Evolutionary conservation across 2,113 vertebrate genomes (phyloP), one percentile per base, ranked within the genome.

Genomic region (Macaca mulatta): DNA sequence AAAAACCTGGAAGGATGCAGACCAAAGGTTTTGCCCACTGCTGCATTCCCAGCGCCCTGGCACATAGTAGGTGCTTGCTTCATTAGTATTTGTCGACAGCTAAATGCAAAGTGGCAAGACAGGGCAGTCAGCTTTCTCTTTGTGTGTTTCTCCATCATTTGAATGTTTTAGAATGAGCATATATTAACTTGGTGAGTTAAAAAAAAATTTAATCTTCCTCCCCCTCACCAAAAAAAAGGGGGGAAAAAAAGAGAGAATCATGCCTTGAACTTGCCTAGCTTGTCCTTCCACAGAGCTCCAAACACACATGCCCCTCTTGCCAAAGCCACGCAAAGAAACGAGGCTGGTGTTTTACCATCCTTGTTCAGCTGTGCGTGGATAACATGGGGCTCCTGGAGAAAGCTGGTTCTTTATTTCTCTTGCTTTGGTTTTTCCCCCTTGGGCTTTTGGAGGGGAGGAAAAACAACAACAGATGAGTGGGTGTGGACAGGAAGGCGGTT

Each of bases 121-220:
- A 45, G 8, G 8, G 23, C 18, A 69, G 48, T 89, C 23, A 3
- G 40, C 61, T 32, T 93, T 89, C 90, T 67, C 40, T 89, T 50
- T 78, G 45, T 89, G 20, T 96, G 78, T 38, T 69, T 90, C 57
- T 94, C 23, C 18, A 9, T 90, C 69, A 40, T 72, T 94, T 94
- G 43, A 88, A 81, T 81, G 87, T 97, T 95, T 96, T 67, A 67
- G 67, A 59, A 89, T 16, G 11, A 90, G 50, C 75, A 48, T 85
- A 61, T 77, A 84, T 95, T 94, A 96, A 92, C 50, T 84, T 93
- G n/a, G 38, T 93, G 27, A 75, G 92, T 89, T 22, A 75, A 45
- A 79, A 74, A 35, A 43, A 92, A 38, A 9, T 35, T 27, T 35
- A 52, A 30, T 4, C n/a, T 70, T 67, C 22, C 9, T 75, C 20